Evolutionary conservation across 2,888 invertebrate species (phyloP).

Genomic region (Asteroscopus sphinx): DNA sequence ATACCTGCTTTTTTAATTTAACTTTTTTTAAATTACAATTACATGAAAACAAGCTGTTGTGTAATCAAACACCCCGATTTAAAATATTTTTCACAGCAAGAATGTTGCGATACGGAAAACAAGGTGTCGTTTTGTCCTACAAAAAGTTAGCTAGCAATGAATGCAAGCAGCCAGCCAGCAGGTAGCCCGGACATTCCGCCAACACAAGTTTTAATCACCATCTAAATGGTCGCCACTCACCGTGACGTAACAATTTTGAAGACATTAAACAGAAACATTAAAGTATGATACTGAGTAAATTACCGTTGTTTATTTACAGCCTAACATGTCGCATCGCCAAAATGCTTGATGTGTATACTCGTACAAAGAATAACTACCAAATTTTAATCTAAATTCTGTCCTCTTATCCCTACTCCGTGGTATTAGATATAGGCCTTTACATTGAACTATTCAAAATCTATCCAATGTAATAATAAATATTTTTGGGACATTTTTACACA

Average conservation of each 20-base stretch:
- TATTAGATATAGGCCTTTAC: too few relatives aligned
- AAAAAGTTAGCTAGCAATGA: constrained; percentile 11
- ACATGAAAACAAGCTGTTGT: neutral
- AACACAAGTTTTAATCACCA: constrained; percentile 30
- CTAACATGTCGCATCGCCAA: neutral
- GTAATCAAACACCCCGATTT: neutral
- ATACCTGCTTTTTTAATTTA: too few relatives aligned
- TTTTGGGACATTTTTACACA: too few relatives aligned
- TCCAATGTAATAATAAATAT: too few relatives aligned
- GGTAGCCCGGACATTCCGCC: neutral
- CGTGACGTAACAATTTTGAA: neutral
- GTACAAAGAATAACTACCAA: too few relatives aligned
- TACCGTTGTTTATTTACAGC: constrained; percentile 11
- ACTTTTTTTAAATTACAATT: too few relatives aligned
- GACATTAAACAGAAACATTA: too few relatives aligned
- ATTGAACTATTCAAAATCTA: too few relatives aligned
- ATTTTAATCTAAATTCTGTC: too few relatives aligned
- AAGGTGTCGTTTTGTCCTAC: neutral
- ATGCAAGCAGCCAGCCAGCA: constrained; percentile 2
- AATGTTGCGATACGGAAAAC: neutral
- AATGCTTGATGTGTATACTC: constrained; percentile 1
- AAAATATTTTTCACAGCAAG: neutral
- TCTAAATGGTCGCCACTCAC: constrained; percentile 19
- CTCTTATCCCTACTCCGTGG: too few relatives aligned
- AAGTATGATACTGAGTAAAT: constrained; percentile 5